Base-by-base conservation (phyloP, 92 coral and sea anemone species). In the Zoanthus sociatus region DNA sequence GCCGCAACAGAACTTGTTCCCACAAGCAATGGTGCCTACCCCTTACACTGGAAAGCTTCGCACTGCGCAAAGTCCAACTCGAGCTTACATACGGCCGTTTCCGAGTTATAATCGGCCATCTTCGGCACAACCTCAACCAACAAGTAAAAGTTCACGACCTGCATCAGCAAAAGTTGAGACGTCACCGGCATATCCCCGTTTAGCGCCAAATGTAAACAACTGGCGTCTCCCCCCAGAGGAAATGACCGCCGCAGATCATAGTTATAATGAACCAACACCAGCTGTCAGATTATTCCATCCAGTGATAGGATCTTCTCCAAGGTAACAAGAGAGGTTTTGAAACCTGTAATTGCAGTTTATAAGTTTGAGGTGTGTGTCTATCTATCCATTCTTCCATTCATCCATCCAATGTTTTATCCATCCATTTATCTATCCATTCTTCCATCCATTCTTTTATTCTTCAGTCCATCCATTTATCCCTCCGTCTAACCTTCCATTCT, bases 1-100 rank as follows among this genome's bases (percentile, higher is more conserved):
- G n/a, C 44, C 73, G 13, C 83, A 50, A 21, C 87, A 86, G 37
- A 63, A 78, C 56, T 73, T 58, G 16, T 79, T 88, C 20, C 87
- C 92, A 32, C 82, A 78, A 2, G 75, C 51, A 3, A 82, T 93
- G 50, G 84, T 83, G 6, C 95, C 96, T 26, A 93, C 93, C 10
- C 90, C 90, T 7, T 92, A 87, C 67, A 92, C 98, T 11, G 84
- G 84, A 46, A 79, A 64, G 63, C 84, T 79, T 64, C 84, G 55
- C 10, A 14, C 63, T 13, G 42, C 73, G 1, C 73, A 13, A 45
- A 47, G 33, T 20, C 73, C 84, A 4, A 13, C 56, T 63, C 48
- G 55, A 50, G 45, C 84, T 12, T 79, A 79, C 55, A 50, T 45
- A 63, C 73, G 73, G 54, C 84, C 72, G 37, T 58, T 66, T 3